Base-by-base conservation (phyloP, 2,888 invertebrate species). In the Coelopa pilipes region DNA sequence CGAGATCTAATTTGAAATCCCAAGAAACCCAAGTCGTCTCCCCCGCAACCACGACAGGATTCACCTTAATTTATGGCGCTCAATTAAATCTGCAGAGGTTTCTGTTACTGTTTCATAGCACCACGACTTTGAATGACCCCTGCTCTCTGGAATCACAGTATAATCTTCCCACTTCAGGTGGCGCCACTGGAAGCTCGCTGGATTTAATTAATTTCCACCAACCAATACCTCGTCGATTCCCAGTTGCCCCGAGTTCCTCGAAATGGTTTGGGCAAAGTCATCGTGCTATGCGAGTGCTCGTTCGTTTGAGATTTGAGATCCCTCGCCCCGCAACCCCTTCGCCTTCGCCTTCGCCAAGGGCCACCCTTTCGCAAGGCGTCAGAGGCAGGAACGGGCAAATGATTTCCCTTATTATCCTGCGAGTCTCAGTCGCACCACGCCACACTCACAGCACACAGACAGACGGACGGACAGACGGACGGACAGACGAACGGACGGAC, bases 51-150 rank as follows among this genome's bases (percentile, higher is more conserved):
- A 77, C 75, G 76, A 75, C 76, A 75, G 76, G 75, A 77, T 77
- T 77, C 73, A 17, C 62, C 78, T 79, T 79, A 79, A 80, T 80
- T 80, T 80, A 79, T 79, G 78, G 75, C 76, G 78, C 78, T 78
- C 79, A 79, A 80, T 80, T 79, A 79, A 78, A 78, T 65, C 65
- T 19, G 47, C 65, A 12, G 13, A 34, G 34, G 34, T 34, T 34
- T 34, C 34, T 34, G 34, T 34, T n/a, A n/a, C n/a, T n/a, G n/a
- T n/a, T 13, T 0, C 17, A 47, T 47, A 65, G 46, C 19, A 17
- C 10, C 12, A 65, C n/a, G 7, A 65, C 1, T 47, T 65, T 17
- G 17, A 47, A 11, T 65, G 1, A 46, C 45, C 65, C 46, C n/a
- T 65, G 13, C 13, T 49, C 13, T 49, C 13, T 13, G 49, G 9